A percentile compares a stretch with the other conserved stretches of the same genome.
Evolutionary conservation across 2,888 invertebrate genomes (phyloP).

Genomic region (Drosophila limbata): DNA sequence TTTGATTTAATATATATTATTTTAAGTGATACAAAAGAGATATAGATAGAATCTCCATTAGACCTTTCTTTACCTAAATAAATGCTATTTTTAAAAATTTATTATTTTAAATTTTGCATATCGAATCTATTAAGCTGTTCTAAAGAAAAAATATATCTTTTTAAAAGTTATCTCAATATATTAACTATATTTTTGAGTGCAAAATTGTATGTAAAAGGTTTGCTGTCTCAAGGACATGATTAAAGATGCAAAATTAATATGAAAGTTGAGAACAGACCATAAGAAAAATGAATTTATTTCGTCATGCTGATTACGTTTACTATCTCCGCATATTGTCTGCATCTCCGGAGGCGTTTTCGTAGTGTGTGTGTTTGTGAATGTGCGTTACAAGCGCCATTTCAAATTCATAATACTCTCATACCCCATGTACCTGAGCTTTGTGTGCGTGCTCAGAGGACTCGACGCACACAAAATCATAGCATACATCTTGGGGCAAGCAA

Average conservation of each 20-base stretch:
- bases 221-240: slow-evolving; percentile 11
- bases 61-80: no score
- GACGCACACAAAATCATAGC: slow-evolving; percentile 60
- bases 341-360: slow-evolving; percentile 24
- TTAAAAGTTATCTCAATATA: no score
- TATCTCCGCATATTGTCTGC: slow-evolving; percentile 51
- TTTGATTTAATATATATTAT: no score
- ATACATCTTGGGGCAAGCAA: slow-evolving; percentile 32
- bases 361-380: slow-evolving; percentile 4
- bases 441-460: slow-evolving; percentile 19
- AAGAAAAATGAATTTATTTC: slow-evolving; percentile 49
- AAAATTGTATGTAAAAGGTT: no score
- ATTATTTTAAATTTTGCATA: no score
- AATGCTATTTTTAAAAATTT: no score
- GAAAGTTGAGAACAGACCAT: slow-evolving; percentile 22
- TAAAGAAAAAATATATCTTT: no score
- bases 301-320: slow-evolving; percentile 41
- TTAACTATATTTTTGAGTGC: no score
- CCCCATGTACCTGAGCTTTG: slow-evolving; percentile 3
- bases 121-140: no score
- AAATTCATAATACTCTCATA: slow-evolving; percentile 64
- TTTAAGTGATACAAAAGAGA: no score
- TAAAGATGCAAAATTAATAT: slow-evolving; percentile 19
- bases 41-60: no score
- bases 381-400: slow-evolving; percentile 58